Evolutionary conservation across 2,797 vertebrate genomes (phyloP), one percentile per base, ranked within the genome.

Genomic region (Lacerta viridis): DNA sequence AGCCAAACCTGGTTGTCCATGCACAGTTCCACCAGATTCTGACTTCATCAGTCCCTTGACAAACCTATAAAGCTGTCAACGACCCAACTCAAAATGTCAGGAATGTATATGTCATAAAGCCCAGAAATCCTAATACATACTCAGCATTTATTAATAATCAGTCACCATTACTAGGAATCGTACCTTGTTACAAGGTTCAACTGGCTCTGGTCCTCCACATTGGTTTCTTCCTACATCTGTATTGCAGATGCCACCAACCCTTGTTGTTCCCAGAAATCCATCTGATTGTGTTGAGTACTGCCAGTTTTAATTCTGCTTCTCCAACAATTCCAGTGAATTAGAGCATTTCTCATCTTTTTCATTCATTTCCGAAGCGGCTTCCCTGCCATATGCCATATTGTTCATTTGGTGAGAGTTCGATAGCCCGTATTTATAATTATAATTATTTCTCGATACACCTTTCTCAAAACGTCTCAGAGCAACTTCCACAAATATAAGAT

Each of bases 211-310:
- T 55, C 33, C 27, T 77, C 74, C 59, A 85, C 3, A 23, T 39
- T 83, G 50, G 2, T 36, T 50, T 68, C 18, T 78, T 83, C 43
- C 64, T 88, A 41, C 80, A 69, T 83, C 80, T 83, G 61, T 41
- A 77, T n/a, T 77, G 72, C 72, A 83, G 72, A 77, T 77, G 43
- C 68, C 83, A 50, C 69, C 61, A 55, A 69, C 39, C 72, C 20
- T 43, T 81, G 68, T 25, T 18, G 4, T 72, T 87, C 72, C 61
- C 81, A 39, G 64, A 25, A 78, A 23, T 69, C 33, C 74, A 77
- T 71, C 64, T 84, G 74, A 78, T 23, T 50, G 10, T 25, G 7
- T 69, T 5, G 64, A 59, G 71, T 55, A 7, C 25, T 13, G 83
- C 81, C 27, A 41, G 36, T n/a, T 84, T 84, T 59, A 68, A 50